Percentiles rank a stretch among this genome's conserved stretches.
These are phyloP conservation scores for Diorhabda elongata DNA, from an alignment of 1,140 invertebrate species.

Conservation along the genomic window DNA sequence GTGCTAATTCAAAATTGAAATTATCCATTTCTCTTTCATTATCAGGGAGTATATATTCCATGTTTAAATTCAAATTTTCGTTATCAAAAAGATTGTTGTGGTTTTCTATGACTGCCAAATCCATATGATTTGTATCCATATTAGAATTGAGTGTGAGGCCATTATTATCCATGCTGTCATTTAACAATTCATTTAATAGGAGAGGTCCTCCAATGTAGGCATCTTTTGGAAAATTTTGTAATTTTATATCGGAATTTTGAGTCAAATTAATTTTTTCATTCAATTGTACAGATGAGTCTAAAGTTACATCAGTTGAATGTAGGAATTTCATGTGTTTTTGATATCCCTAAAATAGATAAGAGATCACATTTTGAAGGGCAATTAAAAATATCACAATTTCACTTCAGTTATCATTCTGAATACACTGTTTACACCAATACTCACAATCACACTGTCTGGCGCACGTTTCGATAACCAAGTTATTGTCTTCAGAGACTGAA, in stretches of 20 bases:
- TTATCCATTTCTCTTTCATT: slow-evolving; percentile 34
- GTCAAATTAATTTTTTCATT: too few relatives aligned
- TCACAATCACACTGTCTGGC: too few relatives aligned
- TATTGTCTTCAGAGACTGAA: too few relatives aligned
- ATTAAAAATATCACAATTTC: too few relatives aligned
- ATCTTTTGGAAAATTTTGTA: slow-evolving; percentile 12
- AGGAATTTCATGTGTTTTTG: slow-evolving; percentile 16
- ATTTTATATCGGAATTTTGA: too few relatives aligned
- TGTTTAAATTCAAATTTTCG: slow-evolving; percentile 31
- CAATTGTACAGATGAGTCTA: too few relatives aligned
- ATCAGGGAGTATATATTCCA: slow-evolving; percentile 33
- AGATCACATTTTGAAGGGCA: too few relatives aligned
- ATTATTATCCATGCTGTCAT: slow-evolving; percentile 39
- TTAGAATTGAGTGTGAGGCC: slow-evolving; percentile 30
- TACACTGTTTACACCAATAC: too few relatives aligned
- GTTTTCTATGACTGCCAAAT: slow-evolving; percentile 25
- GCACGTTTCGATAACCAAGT: too few relatives aligned
- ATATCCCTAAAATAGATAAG: slow-evolving; percentile 17
- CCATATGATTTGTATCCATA: slow-evolving; percentile 20
- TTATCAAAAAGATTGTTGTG: slow-evolving; percentile 28
- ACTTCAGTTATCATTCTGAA: too few relatives aligned
- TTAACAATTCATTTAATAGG: slow-evolving; percentile 29
- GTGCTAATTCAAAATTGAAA: slow-evolving; percentile 39
- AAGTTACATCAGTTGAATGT: neutral
- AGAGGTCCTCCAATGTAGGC: slow-evolving; percentile 35